Evolutionary conservation across 2,113 vertebrate genomes (phyloP).

Genomic region (Myotis lucifugus): DNA sequence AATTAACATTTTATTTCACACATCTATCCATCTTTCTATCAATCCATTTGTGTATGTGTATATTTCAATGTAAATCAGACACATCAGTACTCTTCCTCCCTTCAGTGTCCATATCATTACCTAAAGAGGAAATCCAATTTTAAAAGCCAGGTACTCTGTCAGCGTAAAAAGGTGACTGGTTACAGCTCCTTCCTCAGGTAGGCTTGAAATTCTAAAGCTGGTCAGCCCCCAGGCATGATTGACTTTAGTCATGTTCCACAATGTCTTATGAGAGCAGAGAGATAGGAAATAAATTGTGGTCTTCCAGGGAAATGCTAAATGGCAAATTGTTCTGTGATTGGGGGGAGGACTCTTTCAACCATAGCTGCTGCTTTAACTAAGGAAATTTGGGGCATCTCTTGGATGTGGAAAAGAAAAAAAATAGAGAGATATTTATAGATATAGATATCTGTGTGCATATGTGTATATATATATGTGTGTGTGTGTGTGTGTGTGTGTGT

Average conservation of each 20-base stretch:
- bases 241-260: background rate
- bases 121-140: background rate
- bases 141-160: slow-evolving; percentile 15
- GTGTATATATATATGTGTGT: background rate
- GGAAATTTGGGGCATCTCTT: background rate
- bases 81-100: background rate
- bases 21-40: background rate
- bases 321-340: background rate
- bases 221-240: background rate
- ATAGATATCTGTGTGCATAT: background rate
- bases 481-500: background rate
- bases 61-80: slow-evolving; percentile 1
- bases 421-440: background rate
- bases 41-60: background rate
- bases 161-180: background rate
- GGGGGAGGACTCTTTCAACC: background rate
- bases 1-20: slow-evolving; percentile 43
- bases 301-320: slow-evolving; percentile 35
- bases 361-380: background rate
- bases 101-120: background rate
- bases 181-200: background rate
- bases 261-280: slow-evolving; percentile 20
- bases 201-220: slow-evolving; percentile 24
- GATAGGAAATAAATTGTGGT: background rate
- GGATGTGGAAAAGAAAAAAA: background rate